Conservation (phyloP, 2,888 invertebrate genomes). For the Camponotus fellah region DNA sequence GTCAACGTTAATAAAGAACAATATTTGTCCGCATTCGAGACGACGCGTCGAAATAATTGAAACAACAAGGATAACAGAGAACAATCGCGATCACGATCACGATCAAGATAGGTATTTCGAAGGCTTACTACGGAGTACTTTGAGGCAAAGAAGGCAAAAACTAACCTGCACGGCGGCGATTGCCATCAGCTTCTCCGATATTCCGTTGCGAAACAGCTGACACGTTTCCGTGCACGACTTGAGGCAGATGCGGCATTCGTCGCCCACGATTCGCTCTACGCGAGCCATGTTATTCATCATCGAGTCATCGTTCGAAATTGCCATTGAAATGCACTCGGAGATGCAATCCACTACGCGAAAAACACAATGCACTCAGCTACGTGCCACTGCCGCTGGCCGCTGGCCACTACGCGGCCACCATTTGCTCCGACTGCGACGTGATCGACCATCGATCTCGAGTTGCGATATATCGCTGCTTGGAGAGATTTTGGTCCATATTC, state of each 20-base stretch:
- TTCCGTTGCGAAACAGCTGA: slow-evolving; percentile 77
- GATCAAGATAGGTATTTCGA: neutral
- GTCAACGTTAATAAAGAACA: neutral
- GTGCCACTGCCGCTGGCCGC: neutral
- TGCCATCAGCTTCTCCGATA: slow-evolving; percentile 80
- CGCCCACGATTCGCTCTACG: slow-evolving; percentile 57
- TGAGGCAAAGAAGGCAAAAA: slow-evolving; percentile 19
- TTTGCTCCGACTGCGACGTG: slow-evolving; percentile 9
- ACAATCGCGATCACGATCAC: neutral
- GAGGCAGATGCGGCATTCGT: slow-evolving; percentile 79
- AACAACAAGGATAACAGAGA: neutral
- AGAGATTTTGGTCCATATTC: too few species aligned
- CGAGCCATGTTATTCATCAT: slow-evolving; percentile 34
- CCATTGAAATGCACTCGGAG: slow-evolving; percentile 64
- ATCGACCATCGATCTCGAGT: slow-evolving; percentile 17
- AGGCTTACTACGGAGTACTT: neutral
- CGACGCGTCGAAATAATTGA: neutral
- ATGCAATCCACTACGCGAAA: neutral
- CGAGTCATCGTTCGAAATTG: slow-evolving; percentile 70
- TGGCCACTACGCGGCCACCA: slow-evolving; percentile 10
- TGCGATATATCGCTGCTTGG: neutral
- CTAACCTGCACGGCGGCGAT: slow-evolving; percentile 83
- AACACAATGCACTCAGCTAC: slow-evolving; percentile 9
- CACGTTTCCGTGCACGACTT: slow-evolving; percentile 75
- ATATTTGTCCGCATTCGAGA: neutral